Evolutionary conservation across 2,113 vertebrate species (phyloP), one percentile per base, ranked within the genome.

Genomic region (Solenodon paradoxus): DNA sequence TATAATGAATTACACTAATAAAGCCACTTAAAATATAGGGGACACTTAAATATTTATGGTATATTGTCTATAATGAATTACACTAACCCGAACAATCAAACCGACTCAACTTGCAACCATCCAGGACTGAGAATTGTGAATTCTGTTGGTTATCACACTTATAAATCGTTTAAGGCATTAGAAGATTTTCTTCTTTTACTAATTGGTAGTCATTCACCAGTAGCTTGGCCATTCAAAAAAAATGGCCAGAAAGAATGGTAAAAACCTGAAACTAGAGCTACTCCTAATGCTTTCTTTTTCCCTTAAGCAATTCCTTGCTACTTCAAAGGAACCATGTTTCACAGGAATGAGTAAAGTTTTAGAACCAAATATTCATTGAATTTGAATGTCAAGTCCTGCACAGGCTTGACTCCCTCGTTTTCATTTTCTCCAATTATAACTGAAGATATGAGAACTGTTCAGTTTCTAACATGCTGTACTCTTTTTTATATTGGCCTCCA

Each of bases 11-110:
- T 63, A 92, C 32, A 79, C 79, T 94, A 81, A 90, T 45, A 90
- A 88, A 75, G 17, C 57, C 87, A 96, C 89, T 96, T 79, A 78
- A 94, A 83, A 88, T 66, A 64, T 6, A 80, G 55, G 24, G 59
- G 51, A 79, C 69, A 93, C 71, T 97, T 75, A 96, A 96, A 93
- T 96, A 97, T 97, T 95, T 88, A 96, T 96, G 69, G 30, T 40
- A 72, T 9, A 49, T 47, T 47, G 51, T 57, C 51, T 74, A 95
- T 85, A 96, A 77, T 90, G 63, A 95, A 96, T 93, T 92, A 96
- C 13, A 79, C 40, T 86, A 94, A 94, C 32, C 72, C 74, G 32
- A 57, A 68, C 26, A 96, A 81, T 77, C 61, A 59, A 90, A 22
- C 22, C 77, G 1, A 32, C 42, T 51, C 22, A 92, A 35, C 7